Percentiles rank a stretch among this genome's conserved stretches.
Evolutionary conservation across 2,113 vertebrate species (phyloP).

Genomic region (Gymnarchus niloticus): DNA sequence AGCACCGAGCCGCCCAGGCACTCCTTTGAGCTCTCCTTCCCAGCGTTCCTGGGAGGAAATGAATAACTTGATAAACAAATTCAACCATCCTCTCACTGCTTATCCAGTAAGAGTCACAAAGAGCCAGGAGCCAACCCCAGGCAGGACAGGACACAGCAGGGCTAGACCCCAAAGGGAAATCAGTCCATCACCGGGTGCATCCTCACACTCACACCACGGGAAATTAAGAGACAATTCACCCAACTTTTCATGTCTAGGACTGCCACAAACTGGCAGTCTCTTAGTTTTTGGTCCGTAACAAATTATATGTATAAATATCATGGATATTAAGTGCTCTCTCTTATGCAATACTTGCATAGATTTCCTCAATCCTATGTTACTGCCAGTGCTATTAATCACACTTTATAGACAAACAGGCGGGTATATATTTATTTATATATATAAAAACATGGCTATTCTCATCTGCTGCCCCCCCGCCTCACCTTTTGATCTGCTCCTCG

Average conservation of each 20-base stretch:
- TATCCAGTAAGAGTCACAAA: no score
- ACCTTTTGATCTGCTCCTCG: conserved; percentile 87
- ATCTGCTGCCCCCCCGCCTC: conserved; percentile 32
- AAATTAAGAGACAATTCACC: not conserved
- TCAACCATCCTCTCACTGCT: not conserved
- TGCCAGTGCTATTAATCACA: not conserved
- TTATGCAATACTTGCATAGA: not conserved
- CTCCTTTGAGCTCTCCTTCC: conserved; percentile 70
- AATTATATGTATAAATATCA: not conserved
- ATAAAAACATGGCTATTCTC: not conserved
- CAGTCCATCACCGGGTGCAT: not conserved
- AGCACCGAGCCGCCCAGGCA: conserved; percentile 61
- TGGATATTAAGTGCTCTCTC: not conserved
- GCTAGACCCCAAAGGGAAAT: not conserved
- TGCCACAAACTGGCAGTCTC: not conserved
- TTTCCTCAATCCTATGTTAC: no score
- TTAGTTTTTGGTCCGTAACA: no score
- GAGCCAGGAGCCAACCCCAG: not conserved
- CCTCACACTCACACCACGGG: not conserved
- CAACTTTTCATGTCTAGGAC: not conserved
- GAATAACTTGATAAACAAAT: not conserved
- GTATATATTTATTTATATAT: not conserved
- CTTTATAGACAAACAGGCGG: not conserved
- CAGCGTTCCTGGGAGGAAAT: conserved; percentile 65
- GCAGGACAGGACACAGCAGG: not conserved